Base-by-base conservation (phyloP, 2,888 invertebrate genomes). In the Drosophila prolongata region DNA sequence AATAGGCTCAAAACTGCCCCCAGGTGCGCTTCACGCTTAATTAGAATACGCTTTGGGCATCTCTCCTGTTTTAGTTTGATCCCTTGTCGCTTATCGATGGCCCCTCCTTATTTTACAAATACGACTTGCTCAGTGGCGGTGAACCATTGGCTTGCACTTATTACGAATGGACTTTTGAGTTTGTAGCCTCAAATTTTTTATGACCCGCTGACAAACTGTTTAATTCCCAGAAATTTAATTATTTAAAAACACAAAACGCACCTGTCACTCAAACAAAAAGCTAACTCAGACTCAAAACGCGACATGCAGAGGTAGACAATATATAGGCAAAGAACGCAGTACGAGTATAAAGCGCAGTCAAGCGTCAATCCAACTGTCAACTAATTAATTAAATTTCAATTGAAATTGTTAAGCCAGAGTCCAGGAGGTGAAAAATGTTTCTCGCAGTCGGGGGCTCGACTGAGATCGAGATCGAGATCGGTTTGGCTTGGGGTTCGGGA, bases 1-100 rank as follows among this genome's bases (percentile, higher is more conserved):
- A 83, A 84, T 80, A 80, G 82, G 90, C 86, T 77, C 70, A 78
- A 85, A 78, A 83, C 67, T 71, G 91, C 91, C 92, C 90, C 92
- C 91, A 91, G 91, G 91, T 92, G 92, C 90, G 91, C 91, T 91
- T 91, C 91, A 92, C 90, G 91, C 87, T 91, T 87, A 87, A 91
- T 91, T 89, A 90, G 89, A 91, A 90, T 90, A 83, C 73, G 79
- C 75, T 68, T 76, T 37, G 64, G 72, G 80, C 64, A 46, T 43
- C 64, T 56, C 59, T 61, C 58, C 65, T 70, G 40, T 43, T 58
- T 27, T 49, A 44, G 61, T 67, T 68, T 61, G 43, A 49, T 57
- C 54, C 61, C 37, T 55, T 58, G 53, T 53, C 54, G 43, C 35
- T 24, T 24, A 4, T 24, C 24, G 46, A 44, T 42, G 49, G 27